Conservation (phyloP, 1,140 invertebrate species). For the Conus betulinus region DNA sequence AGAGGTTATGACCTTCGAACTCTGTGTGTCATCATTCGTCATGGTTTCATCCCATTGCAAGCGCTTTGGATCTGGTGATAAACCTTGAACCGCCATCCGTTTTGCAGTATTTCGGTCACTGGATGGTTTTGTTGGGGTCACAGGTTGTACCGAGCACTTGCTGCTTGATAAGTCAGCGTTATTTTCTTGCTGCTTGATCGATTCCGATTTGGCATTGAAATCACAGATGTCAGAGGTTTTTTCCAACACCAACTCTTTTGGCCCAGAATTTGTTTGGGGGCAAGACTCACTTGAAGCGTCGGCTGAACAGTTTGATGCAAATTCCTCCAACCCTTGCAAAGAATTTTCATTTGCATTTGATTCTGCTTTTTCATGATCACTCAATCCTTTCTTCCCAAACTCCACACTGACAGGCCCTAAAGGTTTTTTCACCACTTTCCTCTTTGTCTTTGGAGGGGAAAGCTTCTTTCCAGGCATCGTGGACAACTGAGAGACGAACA, state of each 20-base stretch:
- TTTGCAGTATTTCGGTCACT: conserved; percentile 40
- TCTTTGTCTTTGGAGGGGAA: conserved; percentile 28
- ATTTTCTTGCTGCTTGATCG: not conserved
- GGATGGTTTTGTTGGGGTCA: conserved; percentile 49
- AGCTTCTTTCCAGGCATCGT: conserved; percentile 41
- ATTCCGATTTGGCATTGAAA: not conserved
- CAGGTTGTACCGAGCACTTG: not conserved
- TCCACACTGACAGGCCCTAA: conserved; percentile 37
- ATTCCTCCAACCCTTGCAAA: too few species aligned
- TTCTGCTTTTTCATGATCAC: not conserved
- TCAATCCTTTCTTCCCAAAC: conserved; percentile 25
- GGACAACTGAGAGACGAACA: conserved; percentile 25
- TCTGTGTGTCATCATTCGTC: not conserved
- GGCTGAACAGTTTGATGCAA: not conserved
- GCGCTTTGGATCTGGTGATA: conserved; percentile 48
- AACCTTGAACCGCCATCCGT: conserved; percentile 47
- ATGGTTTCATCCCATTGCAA: not conserved
- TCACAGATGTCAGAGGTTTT: not conserved
- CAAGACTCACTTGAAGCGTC: not conserved
- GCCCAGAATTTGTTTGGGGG: not conserved
- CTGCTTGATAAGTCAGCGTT: not conserved
- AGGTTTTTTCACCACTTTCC: conserved; percentile 43
- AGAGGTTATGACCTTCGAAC: not conserved
- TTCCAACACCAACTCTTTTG: not conserved
- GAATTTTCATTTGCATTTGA: not conserved